Conservation (phyloP, 1,140 invertebrate genomes). For the Halesus radiatus region DNA sequence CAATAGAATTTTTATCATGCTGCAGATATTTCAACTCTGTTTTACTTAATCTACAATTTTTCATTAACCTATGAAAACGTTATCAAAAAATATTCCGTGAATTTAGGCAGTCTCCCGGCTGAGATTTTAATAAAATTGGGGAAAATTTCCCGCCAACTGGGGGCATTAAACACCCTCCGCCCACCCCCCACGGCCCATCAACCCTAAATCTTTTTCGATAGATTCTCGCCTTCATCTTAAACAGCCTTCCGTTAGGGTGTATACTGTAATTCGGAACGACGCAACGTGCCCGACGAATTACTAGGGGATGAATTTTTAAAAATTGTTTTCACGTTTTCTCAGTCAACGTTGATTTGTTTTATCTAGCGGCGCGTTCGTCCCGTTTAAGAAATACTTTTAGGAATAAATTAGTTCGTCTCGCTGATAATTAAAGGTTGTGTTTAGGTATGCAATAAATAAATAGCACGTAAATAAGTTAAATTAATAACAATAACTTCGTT, state of each 20-base stretch:
- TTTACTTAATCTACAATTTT: too few species aligned
- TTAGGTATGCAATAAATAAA: too few species aligned
- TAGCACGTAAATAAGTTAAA: too few species aligned
- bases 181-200: background rate
- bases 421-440: too few species aligned
- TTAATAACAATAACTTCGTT: too few species aligned
- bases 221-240: constrained; percentile 50
- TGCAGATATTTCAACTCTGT: too few species aligned
- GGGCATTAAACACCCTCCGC: background rate
- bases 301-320: constrained; percentile 11
- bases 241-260: constrained; percentile 39
- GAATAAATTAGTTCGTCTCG: too few species aligned
- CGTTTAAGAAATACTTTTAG: too few species aligned
- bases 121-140: constrained; percentile 18
- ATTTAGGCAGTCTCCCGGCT: background rate
- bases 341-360: constrained; percentile 4
- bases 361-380: background rate
- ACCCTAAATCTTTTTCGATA: constrained; percentile 34
- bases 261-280: constrained; percentile 40
- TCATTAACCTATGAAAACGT: too few species aligned
- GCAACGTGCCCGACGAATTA: constrained; percentile 18
- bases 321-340: constrained; percentile 1
- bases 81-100: background rate
- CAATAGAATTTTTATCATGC: too few species aligned
- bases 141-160: background rate